Conservation (phyloP, 2,888 invertebrate species). For the Tenthredo distinguenda region DNA sequence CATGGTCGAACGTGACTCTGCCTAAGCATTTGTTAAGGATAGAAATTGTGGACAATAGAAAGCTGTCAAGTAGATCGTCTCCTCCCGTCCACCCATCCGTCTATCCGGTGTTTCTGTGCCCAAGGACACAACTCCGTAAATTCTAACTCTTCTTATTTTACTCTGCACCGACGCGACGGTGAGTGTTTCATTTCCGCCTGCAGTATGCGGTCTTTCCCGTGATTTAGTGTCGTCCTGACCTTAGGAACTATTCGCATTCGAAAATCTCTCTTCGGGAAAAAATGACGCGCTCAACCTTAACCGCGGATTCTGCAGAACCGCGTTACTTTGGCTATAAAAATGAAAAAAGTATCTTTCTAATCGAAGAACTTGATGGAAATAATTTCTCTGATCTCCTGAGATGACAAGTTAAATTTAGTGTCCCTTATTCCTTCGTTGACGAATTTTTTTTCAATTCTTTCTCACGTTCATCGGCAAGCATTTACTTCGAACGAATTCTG, state of each 20-base stretch:
- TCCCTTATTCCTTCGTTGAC: not conserved
- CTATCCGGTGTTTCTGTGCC: slow-evolving; percentile 38
- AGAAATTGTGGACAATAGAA: slow-evolving; percentile 47
- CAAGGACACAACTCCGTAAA: slow-evolving; percentile 40
- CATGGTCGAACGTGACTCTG: slow-evolving; percentile 39
- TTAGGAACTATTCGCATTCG: slow-evolving; percentile 5
- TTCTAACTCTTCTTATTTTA: slow-evolving; percentile 30
- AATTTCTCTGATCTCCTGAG: not conserved
- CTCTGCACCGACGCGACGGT: slow-evolving; percentile 1
- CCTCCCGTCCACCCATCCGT: slow-evolving; percentile 11
- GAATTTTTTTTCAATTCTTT: not conserved
- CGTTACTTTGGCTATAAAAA: not conserved
- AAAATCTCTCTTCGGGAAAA: not conserved
- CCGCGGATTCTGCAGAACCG: not conserved
- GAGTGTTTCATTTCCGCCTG: slow-evolving; percentile 48
- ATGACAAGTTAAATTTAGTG: not conserved
- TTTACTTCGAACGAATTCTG: not conserved
- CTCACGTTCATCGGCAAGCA: not conserved
- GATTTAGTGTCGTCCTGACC: slow-evolving; percentile 34
- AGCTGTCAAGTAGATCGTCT: slow-evolving; percentile 49
- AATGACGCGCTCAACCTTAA: not conserved
- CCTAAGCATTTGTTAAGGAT: slow-evolving; percentile 30
- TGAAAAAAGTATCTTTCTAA: not conserved
- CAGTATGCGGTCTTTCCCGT: slow-evolving; percentile 38
- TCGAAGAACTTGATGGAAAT: not conserved